Base-by-base conservation (phyloP, 1,140 invertebrate species). In the Physella acuta region DNA sequence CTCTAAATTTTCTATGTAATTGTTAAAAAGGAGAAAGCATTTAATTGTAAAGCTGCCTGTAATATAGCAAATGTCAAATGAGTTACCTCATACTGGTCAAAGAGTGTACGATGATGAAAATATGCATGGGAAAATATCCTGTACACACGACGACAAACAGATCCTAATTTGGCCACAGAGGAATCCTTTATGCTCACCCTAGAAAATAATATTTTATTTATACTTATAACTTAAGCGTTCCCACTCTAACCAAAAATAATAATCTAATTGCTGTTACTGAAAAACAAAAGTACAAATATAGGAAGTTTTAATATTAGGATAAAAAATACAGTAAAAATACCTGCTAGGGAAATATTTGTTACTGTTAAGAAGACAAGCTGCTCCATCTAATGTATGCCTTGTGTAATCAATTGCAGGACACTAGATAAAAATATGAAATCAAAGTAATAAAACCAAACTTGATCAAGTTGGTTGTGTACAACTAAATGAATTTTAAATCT, bases 261-360 rank as follows among this genome's bases (percentile, higher is more conserved):
- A n/a, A n/a, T n/a, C n/a, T n/a, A n/a, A n/a, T n/a, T n/a, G n/a
- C n/a, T n/a, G n/a, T n/a, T n/a, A n/a, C n/a, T n/a, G n/a, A n/a
- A n/a, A n/a, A n/a, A n/a, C n/a, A n/a, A n/a, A n/a, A n/a, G n/a
- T n/a, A n/a, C n/a, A n/a, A n/a, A n/a, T n/a, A n/a, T n/a, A n/a
- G n/a, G n/a, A n/a, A n/a, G n/a, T n/a, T n/a, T n/a, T n/a, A n/a
- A n/a, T n/a, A n/a, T n/a, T n/a, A n/a, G n/a, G n/a, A n/a, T n/a
- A n/a, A n/a, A n/a, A n/a, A n/a, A n/a, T n/a, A n/a, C n/a, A n/a
- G n/a, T n/a, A n/a, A n/a, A n/a, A 44, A 71, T 75, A 87, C 94
- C 97, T 93, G 90, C 96, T 99, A 71, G 97, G 97, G 87, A 99
- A 99, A 87, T 99, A 99, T 89, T 99, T 99, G 86, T 98, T 99